Conservation (phyloP, 2,113 vertebrate species). For the Rhabdomys dilectus region DNA sequence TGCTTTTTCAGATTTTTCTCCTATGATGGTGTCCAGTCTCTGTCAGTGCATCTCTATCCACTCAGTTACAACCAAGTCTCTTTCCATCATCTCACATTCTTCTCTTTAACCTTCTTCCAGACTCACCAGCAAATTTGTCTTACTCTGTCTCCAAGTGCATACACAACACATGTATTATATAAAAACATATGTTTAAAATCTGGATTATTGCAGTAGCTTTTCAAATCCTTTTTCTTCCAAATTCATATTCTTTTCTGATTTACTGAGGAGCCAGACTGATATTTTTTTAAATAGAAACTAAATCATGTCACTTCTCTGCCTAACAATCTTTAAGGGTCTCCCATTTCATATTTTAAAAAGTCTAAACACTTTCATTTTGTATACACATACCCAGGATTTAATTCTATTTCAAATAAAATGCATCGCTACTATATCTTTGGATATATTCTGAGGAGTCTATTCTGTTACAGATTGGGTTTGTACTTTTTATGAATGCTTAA, state of each 20-base stretch:
- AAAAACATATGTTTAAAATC: background rate
- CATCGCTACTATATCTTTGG: background rate
- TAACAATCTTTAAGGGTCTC: background rate
- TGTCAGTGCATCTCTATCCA: background rate
- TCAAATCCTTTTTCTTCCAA: constrained; percentile 16
- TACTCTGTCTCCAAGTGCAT: background rate
- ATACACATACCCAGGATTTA: background rate
- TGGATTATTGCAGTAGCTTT: background rate
- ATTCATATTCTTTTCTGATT: constrained; percentile 40
- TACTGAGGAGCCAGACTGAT: background rate
- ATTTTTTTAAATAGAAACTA: constrained; percentile 16
- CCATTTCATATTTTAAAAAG: constrained; percentile 27
- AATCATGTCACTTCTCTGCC: background rate
- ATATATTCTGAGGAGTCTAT: constrained; percentile 31
- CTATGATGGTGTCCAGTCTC: background rate
- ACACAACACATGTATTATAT: background rate
- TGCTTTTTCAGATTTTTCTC: background rate
- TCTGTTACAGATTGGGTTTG: constrained; percentile 35
- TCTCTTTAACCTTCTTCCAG: background rate
- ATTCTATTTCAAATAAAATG: constrained; percentile 52
- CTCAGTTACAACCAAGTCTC: background rate
- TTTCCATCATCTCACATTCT: background rate
- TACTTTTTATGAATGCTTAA: constrained; percentile 72
- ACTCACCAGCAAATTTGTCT: background rate
- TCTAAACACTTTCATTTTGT: constrained; percentile 40